Conservation (phyloP, 2,888 invertebrate species). For the Zonitis immaculata region DNA sequence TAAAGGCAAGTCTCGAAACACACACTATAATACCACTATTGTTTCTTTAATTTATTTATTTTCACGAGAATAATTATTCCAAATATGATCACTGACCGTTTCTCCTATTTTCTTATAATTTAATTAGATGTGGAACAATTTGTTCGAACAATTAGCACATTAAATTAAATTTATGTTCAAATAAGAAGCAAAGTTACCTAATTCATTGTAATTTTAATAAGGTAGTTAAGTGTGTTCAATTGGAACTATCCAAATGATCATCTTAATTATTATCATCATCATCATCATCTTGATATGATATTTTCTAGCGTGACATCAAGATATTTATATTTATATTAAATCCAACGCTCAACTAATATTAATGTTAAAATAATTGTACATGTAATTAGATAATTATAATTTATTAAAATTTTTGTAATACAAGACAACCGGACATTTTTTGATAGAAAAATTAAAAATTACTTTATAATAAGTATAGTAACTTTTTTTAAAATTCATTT, state of each 20-base stretch:
- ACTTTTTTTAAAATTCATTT: too few species aligned
- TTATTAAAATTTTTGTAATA: slow-evolving; percentile 45
- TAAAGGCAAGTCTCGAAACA: not conserved
- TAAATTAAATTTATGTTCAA: slow-evolving; percentile 30
- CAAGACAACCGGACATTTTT: too few species aligned
- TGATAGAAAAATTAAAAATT: too few species aligned
- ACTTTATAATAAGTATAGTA: too few species aligned
- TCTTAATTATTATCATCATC: too few species aligned
- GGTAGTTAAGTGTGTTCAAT: slow-evolving; percentile 39
- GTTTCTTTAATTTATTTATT: too few species aligned
- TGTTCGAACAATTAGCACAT: slow-evolving; percentile 30
- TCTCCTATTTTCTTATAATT: not conserved
- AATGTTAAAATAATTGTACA: slow-evolving; percentile 47
- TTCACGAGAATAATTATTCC: not conserved
- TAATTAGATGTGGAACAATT: slow-evolving; percentile 19
- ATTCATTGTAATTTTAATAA: slow-evolving; percentile 34
- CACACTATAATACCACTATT: too few species aligned
- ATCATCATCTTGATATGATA: slow-evolving; percentile 38
- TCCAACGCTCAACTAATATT: slow-evolving; percentile 43
- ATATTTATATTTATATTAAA: slow-evolving; percentile 43
- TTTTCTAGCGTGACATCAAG: slow-evolving; percentile 38
- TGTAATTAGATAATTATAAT: slow-evolving; percentile 44
- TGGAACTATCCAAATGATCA: slow-evolving; percentile 46
- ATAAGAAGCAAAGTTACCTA: too few species aligned
- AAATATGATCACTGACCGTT: not conserved